These are phyloP conservation scores for Ditylenchus dipsaci DNA, from an alignment of 1,140 invertebrate species.

Conservation along the genomic window DNA sequence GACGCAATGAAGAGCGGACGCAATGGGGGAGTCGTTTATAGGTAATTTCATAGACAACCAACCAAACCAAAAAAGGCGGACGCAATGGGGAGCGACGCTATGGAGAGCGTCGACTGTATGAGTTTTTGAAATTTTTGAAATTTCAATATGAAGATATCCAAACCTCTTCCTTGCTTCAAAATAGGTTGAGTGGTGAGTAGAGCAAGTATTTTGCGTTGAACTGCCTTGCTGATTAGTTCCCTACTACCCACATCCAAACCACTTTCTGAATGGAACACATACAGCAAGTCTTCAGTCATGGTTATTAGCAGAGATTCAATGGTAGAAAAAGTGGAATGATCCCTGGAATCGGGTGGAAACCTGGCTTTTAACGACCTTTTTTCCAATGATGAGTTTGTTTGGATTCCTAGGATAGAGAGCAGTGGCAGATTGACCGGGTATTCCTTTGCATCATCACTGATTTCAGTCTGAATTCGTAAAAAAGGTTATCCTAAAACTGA, in stretches of 20 bases:
- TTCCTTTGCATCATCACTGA: background rate
- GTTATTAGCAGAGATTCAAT: background rate
- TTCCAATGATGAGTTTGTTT: background rate
- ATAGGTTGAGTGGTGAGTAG: slow-evolving; percentile 74
- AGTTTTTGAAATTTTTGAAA: no score
- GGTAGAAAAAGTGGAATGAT: background rate
- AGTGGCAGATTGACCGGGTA: background rate
- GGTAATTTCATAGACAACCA: no score
- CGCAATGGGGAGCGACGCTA: no score
- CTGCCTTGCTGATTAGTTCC: slow-evolving; percentile 72
- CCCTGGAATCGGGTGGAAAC: background rate
- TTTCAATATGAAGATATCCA: no score
- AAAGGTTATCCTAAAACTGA: background rate
- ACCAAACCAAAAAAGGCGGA: no score
- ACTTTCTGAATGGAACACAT: background rate
- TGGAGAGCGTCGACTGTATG: no score
- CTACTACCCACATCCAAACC: slow-evolving; percentile 32
- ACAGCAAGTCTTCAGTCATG: background rate
- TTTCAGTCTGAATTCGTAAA: background rate
- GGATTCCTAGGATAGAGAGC: background rate
- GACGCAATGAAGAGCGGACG: no score
- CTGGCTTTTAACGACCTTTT: background rate
- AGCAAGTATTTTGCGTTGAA: slow-evolving; percentile 88
- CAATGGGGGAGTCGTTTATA: no score
- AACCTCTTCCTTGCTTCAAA: slow-evolving; percentile 63